phyloP scores from a whole-genome alignment of 2,888 invertebrate species.

The Lamellibrachia columna region DNA sequence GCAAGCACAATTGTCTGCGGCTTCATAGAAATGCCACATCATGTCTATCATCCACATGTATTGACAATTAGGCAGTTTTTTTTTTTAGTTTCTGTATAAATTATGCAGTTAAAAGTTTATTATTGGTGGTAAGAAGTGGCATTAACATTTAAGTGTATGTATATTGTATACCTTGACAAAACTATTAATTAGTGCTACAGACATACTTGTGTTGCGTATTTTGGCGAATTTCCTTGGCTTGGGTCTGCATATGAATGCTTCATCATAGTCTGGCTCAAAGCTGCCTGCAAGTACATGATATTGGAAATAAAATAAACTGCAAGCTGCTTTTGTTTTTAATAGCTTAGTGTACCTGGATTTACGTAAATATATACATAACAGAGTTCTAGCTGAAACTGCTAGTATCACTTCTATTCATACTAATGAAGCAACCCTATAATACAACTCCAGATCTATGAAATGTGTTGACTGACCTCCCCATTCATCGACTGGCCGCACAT shows the following conservation, averaged over 20 bases:
- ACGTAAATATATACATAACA: no score
- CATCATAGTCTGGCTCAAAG: not conserved
- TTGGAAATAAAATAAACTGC: not conserved
- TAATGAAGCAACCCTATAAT: no score
- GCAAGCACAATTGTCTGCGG: no score
- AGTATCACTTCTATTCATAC: no score
- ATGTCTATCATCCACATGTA: no score
- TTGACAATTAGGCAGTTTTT: not conserved
- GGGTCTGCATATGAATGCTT: slow-evolving; percentile 12
- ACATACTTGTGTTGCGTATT: slow-evolving; percentile 5
- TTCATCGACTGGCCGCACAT: not conserved
- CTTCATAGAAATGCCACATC: no score
- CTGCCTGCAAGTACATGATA: not conserved
- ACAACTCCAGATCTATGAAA: no score
- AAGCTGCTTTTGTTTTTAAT: not conserved
- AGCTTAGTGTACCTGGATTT: no score
- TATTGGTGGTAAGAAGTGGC: not conserved
- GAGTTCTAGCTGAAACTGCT: no score
- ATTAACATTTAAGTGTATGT: not conserved
- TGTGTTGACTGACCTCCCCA: not conserved
- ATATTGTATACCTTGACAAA: not conserved
- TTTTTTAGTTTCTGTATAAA: not conserved
- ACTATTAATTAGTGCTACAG: not conserved
- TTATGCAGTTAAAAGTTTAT: not conserved
- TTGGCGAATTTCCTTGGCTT: not conserved